phyloP scores from a whole-genome alignment of 2,888 invertebrate species.

The Heliothis peltigera region DNA sequence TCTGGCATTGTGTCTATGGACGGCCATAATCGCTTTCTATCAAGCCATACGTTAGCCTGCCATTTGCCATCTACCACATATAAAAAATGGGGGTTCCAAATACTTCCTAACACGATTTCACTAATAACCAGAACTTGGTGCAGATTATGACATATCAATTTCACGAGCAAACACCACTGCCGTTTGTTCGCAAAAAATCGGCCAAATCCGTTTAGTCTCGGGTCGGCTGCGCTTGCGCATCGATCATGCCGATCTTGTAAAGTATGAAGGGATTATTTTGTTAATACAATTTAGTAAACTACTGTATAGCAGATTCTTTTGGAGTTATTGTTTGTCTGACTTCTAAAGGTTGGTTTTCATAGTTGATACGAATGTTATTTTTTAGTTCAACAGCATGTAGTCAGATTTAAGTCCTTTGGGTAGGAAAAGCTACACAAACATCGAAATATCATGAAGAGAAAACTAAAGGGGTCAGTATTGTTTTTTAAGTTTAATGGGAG shows the following conservation, averaged over 20 bases:
- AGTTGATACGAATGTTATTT: background rate
- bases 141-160: slow-evolving; percentile 62
- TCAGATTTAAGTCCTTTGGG: too few species aligned
- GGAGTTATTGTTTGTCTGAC: background rate
- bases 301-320: slow-evolving; percentile 24
- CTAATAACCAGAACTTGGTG: slow-evolving; percentile 26
- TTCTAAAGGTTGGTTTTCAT: background rate
- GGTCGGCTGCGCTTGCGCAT: slow-evolving; percentile 66
- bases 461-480: too few species aligned
- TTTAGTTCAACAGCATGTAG: too few species aligned
- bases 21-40: too few species aligned
- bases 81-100: slow-evolving; percentile 1
- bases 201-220: slow-evolving; percentile 70
- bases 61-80: background rate
- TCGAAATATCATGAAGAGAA: too few species aligned
- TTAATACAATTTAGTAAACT: slow-evolving; percentile 37
- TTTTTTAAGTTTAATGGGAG: too few species aligned
- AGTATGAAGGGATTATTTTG: slow-evolving; percentile 75
- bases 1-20: too few species aligned
- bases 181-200: slow-evolving; percentile 50
- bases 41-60: too few species aligned
- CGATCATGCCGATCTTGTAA: slow-evolving; percentile 78
- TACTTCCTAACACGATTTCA: slow-evolving; percentile 33
- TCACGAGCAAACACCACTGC: slow-evolving; percentile 49
- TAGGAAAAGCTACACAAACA: too few species aligned